A percentile compares a stretch with the other conserved stretches of the same genome.
These are phyloP conservation scores for Stenoptilia bipunctidactyla DNA, from an alignment of 2,888 invertebrate genomes.

Conservation along the genomic window DNA sequence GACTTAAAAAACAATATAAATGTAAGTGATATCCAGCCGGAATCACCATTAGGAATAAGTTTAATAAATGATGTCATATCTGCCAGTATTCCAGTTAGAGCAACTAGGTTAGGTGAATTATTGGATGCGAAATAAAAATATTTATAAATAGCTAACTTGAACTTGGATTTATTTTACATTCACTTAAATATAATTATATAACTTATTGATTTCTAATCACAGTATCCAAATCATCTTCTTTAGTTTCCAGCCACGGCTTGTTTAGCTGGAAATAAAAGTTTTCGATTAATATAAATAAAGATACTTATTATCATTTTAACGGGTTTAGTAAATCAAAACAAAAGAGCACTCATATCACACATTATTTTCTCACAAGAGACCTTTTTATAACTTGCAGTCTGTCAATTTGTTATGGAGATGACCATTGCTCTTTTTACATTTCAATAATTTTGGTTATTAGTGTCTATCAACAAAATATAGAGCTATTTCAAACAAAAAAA, in stretches of 20 bases:
- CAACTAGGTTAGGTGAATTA: conserved; percentile 36
- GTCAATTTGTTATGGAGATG: too few species aligned
- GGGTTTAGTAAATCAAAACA: too few species aligned
- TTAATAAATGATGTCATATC: conserved; percentile 67
- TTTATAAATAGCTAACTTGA: not conserved
- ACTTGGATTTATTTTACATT: conserved; percentile 21
- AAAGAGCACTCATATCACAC: too few species aligned
- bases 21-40: conserved; percentile 70
- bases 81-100: conserved; percentile 58
- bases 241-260: conserved; percentile 3
- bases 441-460: too few species aligned
- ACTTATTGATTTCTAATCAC: not conserved
- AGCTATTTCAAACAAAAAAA: too few species aligned
- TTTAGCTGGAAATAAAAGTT: conserved; percentile 11
- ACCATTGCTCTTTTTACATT: too few species aligned
- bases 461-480: too few species aligned
- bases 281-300: too few species aligned
- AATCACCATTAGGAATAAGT: conserved; percentile 74
- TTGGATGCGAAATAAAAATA: conserved; percentile 3
- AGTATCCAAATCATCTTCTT: conserved; percentile 5
- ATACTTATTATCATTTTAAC: too few species aligned
- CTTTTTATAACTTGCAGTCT: too few species aligned
- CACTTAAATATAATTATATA: conserved; percentile 4
- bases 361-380: too few species aligned
- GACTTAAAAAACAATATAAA: conserved; percentile 66